Percentiles rank a stretch among this genome's conserved stretches.
phyloP scores from a whole-genome alignment of 1,140 invertebrate genomes.

The Drosophila subpulchrella region DNA sequence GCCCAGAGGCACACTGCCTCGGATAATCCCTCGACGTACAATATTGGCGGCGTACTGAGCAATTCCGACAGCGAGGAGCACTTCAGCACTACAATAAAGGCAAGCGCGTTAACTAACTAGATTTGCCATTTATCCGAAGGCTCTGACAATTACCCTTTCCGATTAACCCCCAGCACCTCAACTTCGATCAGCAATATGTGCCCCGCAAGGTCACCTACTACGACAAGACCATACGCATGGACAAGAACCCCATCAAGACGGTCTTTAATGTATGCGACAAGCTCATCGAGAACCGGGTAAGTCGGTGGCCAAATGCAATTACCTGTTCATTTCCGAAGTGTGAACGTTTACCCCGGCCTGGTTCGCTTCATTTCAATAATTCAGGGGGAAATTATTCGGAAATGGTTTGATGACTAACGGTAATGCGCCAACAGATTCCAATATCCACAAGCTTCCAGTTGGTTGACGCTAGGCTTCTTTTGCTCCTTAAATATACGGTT shows the following conservation, averaged over 20 bases:
- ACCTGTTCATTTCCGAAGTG: constrained; percentile 29
- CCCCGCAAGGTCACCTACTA: constrained; percentile 93
- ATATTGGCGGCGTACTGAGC: constrained; percentile 96
- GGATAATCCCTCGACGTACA: constrained; percentile 90
- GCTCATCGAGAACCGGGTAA: constrained; percentile 91
- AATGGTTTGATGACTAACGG: constrained; percentile 68
- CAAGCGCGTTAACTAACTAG: constrained; percentile 85
- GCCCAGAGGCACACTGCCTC: constrained; percentile 74
- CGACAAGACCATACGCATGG: constrained; percentile 95
- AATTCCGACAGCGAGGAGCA: constrained; percentile 90
- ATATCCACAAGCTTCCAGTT: constrained; percentile 49
- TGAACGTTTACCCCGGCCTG: constrained; percentile 2
- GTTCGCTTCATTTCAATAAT: constrained; percentile 64
- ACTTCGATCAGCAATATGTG: constrained; percentile 92
- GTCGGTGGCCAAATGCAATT: constrained; percentile 69
- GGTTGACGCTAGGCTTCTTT: constrained; percentile 7
- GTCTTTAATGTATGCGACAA: constrained; percentile 96
- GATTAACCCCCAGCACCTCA: constrained; percentile 82
- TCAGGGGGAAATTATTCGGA: constrained; percentile 70
- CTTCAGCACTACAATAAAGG: constrained; percentile 92
- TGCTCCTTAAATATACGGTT: background rate
- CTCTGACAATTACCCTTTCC: constrained; percentile 6
- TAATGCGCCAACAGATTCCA: constrained; percentile 54
- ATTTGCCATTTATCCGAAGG: constrained; percentile 25
- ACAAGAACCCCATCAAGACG: constrained; percentile 96